Base-by-base conservation (phyloP, 1,140 invertebrate genomes). In the Cyphomyrmex costatus region DNA sequence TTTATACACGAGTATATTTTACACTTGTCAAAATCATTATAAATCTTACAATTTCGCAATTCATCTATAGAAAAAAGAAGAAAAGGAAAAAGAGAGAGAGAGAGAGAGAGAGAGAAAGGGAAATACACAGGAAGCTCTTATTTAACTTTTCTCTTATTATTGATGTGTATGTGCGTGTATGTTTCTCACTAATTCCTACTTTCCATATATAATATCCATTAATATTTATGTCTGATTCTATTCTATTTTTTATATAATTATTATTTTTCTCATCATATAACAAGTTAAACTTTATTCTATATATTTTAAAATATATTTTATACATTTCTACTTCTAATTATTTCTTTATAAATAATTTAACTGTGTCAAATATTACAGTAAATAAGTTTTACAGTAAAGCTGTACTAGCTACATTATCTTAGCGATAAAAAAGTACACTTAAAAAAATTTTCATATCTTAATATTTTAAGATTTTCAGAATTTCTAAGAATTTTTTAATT, bases 191-290 rank as follows among this genome's bases (percentile, higher is more conserved):
- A 27, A 71, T 14, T 30, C 46, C 42, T 27, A 56, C 42, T 73
- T 73, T 73, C 19, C n/a, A 12, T n/a, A n/a, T n/a, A n/a, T 53
- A 71, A 53, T 56, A 33, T 19, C 1, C 16, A 77, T 61, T 42
- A 21, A 42, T 42, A 42, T 6, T 19, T 21, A 49, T 49, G 0
- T 14, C 10, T 33, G n/a, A 60, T 36, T 36, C 1, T 60, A 66
- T 65, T 8, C 27, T 10, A 36, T 36, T 19, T 58, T 58, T 53
- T 71, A 21, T 19, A 73, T 58, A 3, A 60, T 1, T 16, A 42
- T 77, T 61, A 58, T 36, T 21, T 61, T 1, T 12, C 16, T 61
- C 27, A n/a, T 51, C 14, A 46, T 46, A n/a, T n/a, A n/a, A n/a
- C n/a, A 30, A 73, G 14, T 30, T 3, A 4, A 27, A 16, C 5